Conservation (phyloP, 2,797 vertebrate species). For the Antennarius maculatus region DNA sequence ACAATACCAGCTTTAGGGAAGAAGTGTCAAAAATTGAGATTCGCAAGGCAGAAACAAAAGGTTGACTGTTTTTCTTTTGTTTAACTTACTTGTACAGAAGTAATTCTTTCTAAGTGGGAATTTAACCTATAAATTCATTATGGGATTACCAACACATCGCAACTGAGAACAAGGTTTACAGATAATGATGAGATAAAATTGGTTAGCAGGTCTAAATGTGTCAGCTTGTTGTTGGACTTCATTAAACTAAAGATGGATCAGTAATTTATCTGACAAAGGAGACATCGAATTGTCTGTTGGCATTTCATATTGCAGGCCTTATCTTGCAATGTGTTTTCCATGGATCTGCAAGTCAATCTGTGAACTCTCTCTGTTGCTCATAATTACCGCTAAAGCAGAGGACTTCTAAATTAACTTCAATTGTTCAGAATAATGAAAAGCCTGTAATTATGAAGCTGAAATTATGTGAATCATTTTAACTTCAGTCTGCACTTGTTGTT, state of each 20-base stretch:
- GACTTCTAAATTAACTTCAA: constrained; percentile 8
- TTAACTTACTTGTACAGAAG: background rate
- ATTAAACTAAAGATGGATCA: background rate
- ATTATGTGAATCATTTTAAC: no score
- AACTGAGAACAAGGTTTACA: background rate
- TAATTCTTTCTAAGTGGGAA: background rate
- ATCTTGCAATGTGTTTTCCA: constrained; percentile 10
- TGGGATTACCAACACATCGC: background rate
- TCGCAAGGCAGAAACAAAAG: constrained; percentile 24
- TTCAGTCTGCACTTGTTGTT: no score
- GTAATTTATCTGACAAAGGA: background rate
- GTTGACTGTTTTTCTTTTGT: background rate
- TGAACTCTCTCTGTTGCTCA: constrained; percentile 17
- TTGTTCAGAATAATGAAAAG: constrained; percentile 11
- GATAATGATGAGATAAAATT: background rate
- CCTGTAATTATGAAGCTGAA: no score
- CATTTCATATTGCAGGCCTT: background rate
- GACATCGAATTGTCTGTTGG: background rate
- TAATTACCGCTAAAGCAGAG: background rate
- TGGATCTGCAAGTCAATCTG: constrained; percentile 20
- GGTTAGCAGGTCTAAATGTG: background rate
- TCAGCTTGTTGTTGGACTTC: background rate
- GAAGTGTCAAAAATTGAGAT: constrained; percentile 28
- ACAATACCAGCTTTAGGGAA: constrained; percentile 34
- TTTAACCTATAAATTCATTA: background rate